These are phyloP conservation scores for Tribolium madens DNA, from an alignment of 1,140 invertebrate genomes.

Conservation along the genomic window DNA sequence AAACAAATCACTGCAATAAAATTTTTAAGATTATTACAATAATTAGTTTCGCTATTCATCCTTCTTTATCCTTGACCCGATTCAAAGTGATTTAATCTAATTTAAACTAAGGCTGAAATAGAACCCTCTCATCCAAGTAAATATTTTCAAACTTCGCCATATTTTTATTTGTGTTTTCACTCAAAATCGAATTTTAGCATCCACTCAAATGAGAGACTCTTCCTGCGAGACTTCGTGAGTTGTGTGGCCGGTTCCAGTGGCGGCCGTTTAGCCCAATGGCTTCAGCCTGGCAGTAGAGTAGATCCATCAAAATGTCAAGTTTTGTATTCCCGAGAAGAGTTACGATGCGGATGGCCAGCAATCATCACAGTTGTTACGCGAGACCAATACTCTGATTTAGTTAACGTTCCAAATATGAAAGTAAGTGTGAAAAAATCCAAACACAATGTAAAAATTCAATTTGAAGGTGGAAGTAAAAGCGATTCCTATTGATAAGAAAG, in stretches of 20 bases:
- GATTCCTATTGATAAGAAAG: constrained; percentile 73
- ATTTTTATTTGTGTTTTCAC: not conserved
- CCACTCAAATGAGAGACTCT: constrained; percentile 92
- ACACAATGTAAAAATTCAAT: constrained; percentile 6
- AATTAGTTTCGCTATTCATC: not conserved
- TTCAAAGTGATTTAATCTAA: not conserved
- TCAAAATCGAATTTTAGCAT: constrained; percentile 67
- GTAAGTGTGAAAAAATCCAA: constrained; percentile 66
- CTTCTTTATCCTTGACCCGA: not conserved
- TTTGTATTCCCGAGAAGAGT: constrained; percentile 78
- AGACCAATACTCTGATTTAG: constrained; percentile 93
- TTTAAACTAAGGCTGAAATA: not conserved
- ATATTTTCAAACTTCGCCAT: too few species aligned
- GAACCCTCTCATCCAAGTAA: too few species aligned
- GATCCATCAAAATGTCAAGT: constrained; percentile 90
- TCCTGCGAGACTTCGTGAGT: constrained; percentile 92
- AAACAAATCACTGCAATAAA: not conserved
- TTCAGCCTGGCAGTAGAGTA: constrained; percentile 92
- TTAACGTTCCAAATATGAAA: constrained; percentile 87
- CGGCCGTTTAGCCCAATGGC: constrained; percentile 91
- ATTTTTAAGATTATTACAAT: not conserved
- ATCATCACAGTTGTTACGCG: constrained; percentile 86
- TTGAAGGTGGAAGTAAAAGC: constrained; percentile 65
- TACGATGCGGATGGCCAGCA: constrained; percentile 86
- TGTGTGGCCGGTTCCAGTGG: constrained; percentile 89